These are phyloP conservation scores for Ooceraea biroi DNA, from an alignment of 1,140 invertebrate species.

Conservation along the genomic window DNA sequence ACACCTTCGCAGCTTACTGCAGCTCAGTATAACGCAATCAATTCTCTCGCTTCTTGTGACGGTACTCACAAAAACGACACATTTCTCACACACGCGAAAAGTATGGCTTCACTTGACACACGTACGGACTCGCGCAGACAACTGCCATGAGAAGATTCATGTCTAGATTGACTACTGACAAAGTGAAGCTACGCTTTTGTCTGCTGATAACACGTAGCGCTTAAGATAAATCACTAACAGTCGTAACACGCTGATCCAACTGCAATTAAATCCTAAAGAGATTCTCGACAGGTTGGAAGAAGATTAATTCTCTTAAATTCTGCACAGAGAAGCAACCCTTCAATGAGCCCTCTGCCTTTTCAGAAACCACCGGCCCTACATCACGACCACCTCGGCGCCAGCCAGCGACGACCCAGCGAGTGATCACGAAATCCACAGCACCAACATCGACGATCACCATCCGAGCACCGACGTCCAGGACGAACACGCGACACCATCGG, in stretches of 20 bases:
- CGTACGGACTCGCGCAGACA: too few species aligned
- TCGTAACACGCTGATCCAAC: neutral
- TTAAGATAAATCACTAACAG: conserved; percentile 23
- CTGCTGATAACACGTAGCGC: conserved; percentile 33
- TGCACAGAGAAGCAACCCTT: neutral
- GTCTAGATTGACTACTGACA: neutral
- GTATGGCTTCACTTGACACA: conserved; percentile 18
- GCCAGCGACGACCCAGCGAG: conserved; percentile 77
- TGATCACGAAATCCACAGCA: conserved; percentile 30
- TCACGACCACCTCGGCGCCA: conserved; percentile 82
- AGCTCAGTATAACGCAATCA: conserved; percentile 62
- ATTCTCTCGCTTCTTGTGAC: conserved; percentile 70
- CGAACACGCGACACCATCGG: conserved; percentile 61
- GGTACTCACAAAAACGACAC: conserved; percentile 18
- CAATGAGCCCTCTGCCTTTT: conserved; percentile 50
- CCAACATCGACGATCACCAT: conserved; percentile 68
- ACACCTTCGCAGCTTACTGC: conserved; percentile 52
- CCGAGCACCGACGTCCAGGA: conserved; percentile 6
- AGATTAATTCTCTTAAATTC: neutral
- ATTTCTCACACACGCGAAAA: neutral
- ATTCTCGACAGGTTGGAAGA: neutral
- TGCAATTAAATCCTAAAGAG: neutral
- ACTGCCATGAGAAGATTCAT: neutral
- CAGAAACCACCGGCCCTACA: conserved; percentile 83
- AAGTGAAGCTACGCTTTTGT: conserved; percentile 24